Base-by-base conservation (phyloP, 2,113 vertebrate species). In the Tichodroma muraria region DNA sequence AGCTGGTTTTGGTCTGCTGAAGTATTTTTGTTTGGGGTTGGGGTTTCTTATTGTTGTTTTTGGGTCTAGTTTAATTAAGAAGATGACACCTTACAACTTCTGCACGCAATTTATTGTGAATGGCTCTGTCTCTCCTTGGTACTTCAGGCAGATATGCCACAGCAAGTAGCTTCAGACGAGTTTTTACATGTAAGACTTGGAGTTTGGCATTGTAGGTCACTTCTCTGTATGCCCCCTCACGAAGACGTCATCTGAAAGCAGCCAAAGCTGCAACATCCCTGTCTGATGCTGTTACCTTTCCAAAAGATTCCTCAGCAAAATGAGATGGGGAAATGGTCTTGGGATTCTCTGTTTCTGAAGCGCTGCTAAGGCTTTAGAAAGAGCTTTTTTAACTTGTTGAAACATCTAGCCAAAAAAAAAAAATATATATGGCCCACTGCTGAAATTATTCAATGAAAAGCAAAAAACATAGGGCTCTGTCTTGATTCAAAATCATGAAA, bases 261-360 rank as follows among this genome's bases (percentile, higher is more conserved):
- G 11, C 7, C 35, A 69, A 31, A 85, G 24, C 45, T 82, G 28
- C 42, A 76, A 12, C 14, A 25, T 8, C 19, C 19, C 27, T 25
- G 5, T 40, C 44, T 53, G 44, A 61, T 69, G 25, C 16, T 61
- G 50, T 47, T 76, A 53, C 30, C 37, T 87, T 89, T 80, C 37
- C 33, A 65, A 68, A 79, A 76, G 27, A 56, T n/a, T 71, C 52
- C 59, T 66, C 45, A 84, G 57, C 18, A 49, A 84, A 89, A 69
- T 3, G 3, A 57, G 21, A 35, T 0, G 0, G 59, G 9, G 56
- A 81, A 15, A 8, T 4, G 3, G 31, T 69, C 28, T 61, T 57
- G 25, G 40, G 23, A 60, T 92, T 85, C 31, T 65, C 14, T 72
- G 22, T 71, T 77, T 65, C 63, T 85, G 37, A 60, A 64, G 45